Percentiles rank a stretch among this genome's conserved stretches.
phyloP scores from a whole-genome alignment of 2,888 invertebrate genomes.

The Icerya purchasi region DNA sequence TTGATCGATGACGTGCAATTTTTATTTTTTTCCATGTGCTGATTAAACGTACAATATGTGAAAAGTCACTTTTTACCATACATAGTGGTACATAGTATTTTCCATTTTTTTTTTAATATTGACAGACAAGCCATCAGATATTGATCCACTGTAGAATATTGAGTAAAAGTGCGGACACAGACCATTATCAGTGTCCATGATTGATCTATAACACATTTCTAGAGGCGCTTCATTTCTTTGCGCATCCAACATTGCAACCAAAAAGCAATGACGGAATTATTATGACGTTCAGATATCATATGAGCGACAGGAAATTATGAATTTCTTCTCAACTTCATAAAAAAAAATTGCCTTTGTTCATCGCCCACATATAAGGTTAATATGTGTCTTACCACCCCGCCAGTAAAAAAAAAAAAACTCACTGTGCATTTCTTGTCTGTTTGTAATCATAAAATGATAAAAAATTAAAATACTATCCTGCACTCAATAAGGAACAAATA shows the following conservation, averaged over 20 bases:
- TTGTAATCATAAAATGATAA: too few relatives aligned
- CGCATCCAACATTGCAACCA: conserved; percentile 13
- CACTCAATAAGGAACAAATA: too few relatives aligned
- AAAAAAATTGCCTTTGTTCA: conserved; percentile 6
- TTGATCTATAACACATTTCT: conserved; percentile 12
- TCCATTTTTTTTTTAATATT: conserved; percentile 2
- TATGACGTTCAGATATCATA: conserved; percentile 14
- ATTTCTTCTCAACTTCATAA: too few relatives aligned
- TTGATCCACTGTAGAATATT: not conserved
- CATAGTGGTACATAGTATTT: conserved; percentile 6
- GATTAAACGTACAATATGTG: too few relatives aligned
- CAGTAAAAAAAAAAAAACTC: too few relatives aligned
- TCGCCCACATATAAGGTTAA: conserved; percentile 4
- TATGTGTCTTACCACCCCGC: conserved; percentile 6
- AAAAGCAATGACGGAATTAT: conserved; percentile 11
- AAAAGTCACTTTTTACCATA: conserved; percentile 12
- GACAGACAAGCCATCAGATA: conserved; percentile 9
- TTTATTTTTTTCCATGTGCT: too few relatives aligned
- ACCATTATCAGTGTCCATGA: conserved; percentile 10
- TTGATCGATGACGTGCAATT: too few relatives aligned
- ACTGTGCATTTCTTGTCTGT: too few relatives aligned
- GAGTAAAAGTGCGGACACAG: conserved; percentile 9
- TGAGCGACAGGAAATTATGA: conserved; percentile 12
- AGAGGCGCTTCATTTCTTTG: conserved; percentile 3
- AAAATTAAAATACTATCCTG: too few relatives aligned